These are phyloP conservation scores for Caenorhabditis inopinata DNA, from an alignment of 1,140 invertebrate genomes.

Conservation along the genomic window DNA sequence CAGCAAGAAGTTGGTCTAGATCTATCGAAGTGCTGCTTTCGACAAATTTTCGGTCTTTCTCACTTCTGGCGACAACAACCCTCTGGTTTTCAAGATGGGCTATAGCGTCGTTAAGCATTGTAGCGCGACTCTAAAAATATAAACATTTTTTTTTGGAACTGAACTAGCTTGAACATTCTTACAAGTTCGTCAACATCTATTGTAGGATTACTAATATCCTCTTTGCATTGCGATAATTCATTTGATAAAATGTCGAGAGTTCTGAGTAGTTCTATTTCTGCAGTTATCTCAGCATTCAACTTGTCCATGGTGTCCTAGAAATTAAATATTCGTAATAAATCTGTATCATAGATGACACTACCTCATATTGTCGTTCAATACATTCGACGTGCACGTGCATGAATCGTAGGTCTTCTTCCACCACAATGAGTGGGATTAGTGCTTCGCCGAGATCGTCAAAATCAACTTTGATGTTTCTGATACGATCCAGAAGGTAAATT, in stretches of 20 bases:
- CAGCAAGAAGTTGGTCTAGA: slow-evolving; percentile 26
- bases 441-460: slow-evolving; percentile 38
- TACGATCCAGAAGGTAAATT: neutral
- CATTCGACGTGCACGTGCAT: slow-evolving; percentile 51
- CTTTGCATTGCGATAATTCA: slow-evolving; percentile 36
- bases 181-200: neutral
- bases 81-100: slow-evolving; percentile 43
- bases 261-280: slow-evolving; percentile 33
- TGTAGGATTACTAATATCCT: slow-evolving; percentile 28
- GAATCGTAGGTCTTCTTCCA: slow-evolving; percentile 47
- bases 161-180: neutral
- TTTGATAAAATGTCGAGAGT: slow-evolving; percentile 38
- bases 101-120: slow-evolving; percentile 38
- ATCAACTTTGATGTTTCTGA: neutral
- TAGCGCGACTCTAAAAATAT: slow-evolving; percentile 30
- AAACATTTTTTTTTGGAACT: neutral
- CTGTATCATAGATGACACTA: neutral
- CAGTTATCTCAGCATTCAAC: slow-evolving; percentile 40
- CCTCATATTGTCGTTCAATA: slow-evolving; percentile 46
- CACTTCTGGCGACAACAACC: slow-evolving; percentile 34
- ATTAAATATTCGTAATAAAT: neutral
- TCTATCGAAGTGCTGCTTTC: slow-evolving; percentile 38
- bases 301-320: slow-evolving; percentile 33
- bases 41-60: slow-evolving; percentile 36
- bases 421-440: slow-evolving; percentile 40